Base-by-base conservation (phyloP, 2,113 vertebrate species). In the Lampris megalopsis region DNA sequence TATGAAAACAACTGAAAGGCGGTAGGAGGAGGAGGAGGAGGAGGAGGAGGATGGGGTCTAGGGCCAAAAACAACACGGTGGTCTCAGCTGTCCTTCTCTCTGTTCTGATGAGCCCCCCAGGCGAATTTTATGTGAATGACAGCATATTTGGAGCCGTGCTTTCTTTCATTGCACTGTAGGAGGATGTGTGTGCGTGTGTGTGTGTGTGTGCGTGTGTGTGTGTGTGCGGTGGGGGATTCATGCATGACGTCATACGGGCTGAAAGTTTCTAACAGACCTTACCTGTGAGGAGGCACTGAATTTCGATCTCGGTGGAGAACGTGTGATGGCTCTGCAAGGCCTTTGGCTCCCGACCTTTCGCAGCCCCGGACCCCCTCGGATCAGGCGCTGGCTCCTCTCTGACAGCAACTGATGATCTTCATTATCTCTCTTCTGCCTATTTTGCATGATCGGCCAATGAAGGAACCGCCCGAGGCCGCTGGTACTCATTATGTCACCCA, bases 1-100 rank as follows among this genome's bases (percentile, higher is more conserved):
- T 85, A 90, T 89, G 83, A 91, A 92, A 92, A 91, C 86, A 87
- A 89, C 85, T 92, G 82, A 85, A 85, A 86, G 72, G 40, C 40
- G n/a, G 50, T 6, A 50, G 75, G 79, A 87, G 75, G 75, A 73
- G 78, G 68, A 67, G n/a, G n/a, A n/a, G n/a, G n/a, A n/a, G 81
- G 73, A 72, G 84, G 82, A 54, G 79, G 83, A 63, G 88, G 75
- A 82, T 84, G 81, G 75, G 53, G 77, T 86, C 70, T 36, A 0
- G 4, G 49, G 91, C 92, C 92, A 94, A 93, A 87, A 91, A 73
- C 88, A 92, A 93, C 91, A 92, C 38, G 71, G 85, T 84, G 86
- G 85, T 79, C 86, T 88, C 62, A 77, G 82, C 87, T 83, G 83
- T 89, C 89, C 85, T 88, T 85, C 70, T 61, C 57, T 48, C 50